Evolutionary conservation across 2,888 invertebrate genomes (phyloP).

Genomic region (Acanthosoma haemorrhoidale): DNA sequence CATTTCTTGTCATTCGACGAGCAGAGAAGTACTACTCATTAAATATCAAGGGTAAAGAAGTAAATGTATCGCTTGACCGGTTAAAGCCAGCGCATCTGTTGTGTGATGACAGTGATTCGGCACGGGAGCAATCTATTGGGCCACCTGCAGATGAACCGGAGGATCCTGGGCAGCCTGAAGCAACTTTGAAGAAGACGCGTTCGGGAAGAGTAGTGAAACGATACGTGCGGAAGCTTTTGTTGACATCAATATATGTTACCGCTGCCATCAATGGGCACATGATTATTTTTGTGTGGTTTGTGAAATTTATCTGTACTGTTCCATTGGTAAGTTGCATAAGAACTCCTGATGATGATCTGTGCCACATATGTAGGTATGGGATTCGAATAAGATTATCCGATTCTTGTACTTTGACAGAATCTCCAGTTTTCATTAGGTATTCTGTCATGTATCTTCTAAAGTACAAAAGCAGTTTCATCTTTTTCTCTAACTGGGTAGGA

Average conservation of each 20-base stretch:
- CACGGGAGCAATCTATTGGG: no score
- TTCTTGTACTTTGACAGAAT: slow-evolving; percentile 69
- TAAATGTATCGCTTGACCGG: no score
- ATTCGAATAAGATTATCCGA: slow-evolving; percentile 86
- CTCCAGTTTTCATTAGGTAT: slow-evolving; percentile 90
- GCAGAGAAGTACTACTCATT: no score
- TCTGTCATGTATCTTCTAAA: slow-evolving; percentile 98
- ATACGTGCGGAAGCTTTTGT: slow-evolving; percentile 88
- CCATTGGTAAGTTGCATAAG: slow-evolving; percentile 97
- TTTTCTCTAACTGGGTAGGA: slow-evolving; percentile 79
- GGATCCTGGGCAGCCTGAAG: no score
- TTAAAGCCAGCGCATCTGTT: no score
- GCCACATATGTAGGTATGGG: slow-evolving; percentile 95
- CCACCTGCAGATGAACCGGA: no score
- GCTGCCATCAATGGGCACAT: slow-evolving; percentile 97
- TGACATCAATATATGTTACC: slow-evolving; percentile 90
- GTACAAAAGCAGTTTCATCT: slow-evolving; percentile 92
- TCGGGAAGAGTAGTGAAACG: slow-evolving; percentile 76
- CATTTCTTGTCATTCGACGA: no score
- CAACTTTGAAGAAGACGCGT: slow-evolving; percentile 71
- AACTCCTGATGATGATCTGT: slow-evolving; percentile 89
- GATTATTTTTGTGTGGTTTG: slow-evolving; percentile 97
- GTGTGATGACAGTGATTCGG: no score
- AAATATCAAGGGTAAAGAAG: no score
- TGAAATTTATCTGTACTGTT: slow-evolving; percentile 92